Percentiles rank a stretch among this genome's conserved stretches.
phyloP scores from a whole-genome alignment of 2,888 invertebrate genomes.

The Eristalis tenax region DNA sequence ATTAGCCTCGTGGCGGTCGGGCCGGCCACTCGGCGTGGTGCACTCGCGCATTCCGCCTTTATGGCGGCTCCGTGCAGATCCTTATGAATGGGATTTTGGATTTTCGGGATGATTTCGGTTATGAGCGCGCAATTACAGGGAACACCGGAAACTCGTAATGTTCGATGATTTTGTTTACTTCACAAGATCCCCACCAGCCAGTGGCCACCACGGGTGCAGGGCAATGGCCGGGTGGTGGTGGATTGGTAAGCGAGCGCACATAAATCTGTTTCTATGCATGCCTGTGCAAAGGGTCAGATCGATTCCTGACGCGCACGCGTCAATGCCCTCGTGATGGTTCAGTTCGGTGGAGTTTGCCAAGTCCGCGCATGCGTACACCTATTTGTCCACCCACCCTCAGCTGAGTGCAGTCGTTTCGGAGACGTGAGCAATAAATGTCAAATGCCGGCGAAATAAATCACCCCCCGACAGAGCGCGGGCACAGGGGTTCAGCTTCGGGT shows the following conservation, averaged over 20 bases:
- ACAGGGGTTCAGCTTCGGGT: not conserved
- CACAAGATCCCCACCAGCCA: not conserved
- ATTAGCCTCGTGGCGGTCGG: constrained; percentile 64
- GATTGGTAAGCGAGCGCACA: not conserved
- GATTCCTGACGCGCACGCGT: constrained; percentile 5
- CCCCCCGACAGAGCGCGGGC: not conserved
- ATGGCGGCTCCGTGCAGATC: constrained; percentile 51
- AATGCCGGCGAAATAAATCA: constrained; percentile 30
- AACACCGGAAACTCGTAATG: constrained; percentile 55
- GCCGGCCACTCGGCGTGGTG: constrained; percentile 25
- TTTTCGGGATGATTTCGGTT: constrained; percentile 57
- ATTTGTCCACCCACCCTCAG: constrained; percentile 31
- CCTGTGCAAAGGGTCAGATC: not conserved
- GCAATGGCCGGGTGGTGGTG: not conserved
- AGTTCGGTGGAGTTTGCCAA: not conserved
- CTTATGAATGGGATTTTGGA: constrained; percentile 67
- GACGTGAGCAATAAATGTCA: constrained; percentile 45
- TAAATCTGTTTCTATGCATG: constrained; percentile 19
- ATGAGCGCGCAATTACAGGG: constrained; percentile 58
- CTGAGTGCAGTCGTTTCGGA: not conserved
- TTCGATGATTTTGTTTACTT: constrained; percentile 47
- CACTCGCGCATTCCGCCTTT: constrained; percentile 49
- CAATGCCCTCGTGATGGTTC: not conserved
- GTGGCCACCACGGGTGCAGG: not conserved
- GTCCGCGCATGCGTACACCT: not conserved